Evolutionary conservation across 2,113 vertebrate species (phyloP).

Genomic region (Marmota flaviventris): DNA sequence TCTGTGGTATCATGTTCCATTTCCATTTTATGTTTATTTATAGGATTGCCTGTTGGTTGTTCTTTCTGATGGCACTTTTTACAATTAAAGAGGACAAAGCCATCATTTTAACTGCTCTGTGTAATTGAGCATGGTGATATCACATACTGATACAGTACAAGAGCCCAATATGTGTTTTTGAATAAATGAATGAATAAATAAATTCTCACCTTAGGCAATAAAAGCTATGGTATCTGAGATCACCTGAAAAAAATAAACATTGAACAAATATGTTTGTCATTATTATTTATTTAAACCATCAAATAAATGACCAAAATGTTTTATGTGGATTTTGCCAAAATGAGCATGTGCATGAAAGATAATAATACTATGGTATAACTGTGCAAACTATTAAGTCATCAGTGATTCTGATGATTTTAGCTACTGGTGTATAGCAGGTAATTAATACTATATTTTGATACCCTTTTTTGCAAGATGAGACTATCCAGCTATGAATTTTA

Average conservation of each 20-base stretch:
- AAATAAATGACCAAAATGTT: background rate
- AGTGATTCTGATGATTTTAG: background rate
- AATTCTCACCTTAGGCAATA: background rate
- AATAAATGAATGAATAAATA: background rate
- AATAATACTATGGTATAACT: background rate
- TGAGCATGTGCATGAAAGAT: background rate
- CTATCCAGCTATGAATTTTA: constrained; percentile 48
- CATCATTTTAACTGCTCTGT: background rate
- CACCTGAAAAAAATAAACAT: background rate
- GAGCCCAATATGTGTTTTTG: background rate
- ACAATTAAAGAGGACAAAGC: background rate
- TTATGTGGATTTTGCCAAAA: background rate
- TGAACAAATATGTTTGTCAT: background rate
- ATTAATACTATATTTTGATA: background rate
- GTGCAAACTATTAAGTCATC: background rate
- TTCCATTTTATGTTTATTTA: background rate
- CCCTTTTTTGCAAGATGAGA: background rate
- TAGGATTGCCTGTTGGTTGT: background rate
- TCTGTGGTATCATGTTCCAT: background rate
- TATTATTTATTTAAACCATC: background rate
- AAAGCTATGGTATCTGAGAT: background rate
- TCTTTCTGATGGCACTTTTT: background rate
- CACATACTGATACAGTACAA: too few relatives aligned
- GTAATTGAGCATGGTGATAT: background rate
- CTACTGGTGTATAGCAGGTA: background rate